phyloP scores from a whole-genome alignment of 2,797 vertebrate species.

The Rallus crepitans region DNA sequence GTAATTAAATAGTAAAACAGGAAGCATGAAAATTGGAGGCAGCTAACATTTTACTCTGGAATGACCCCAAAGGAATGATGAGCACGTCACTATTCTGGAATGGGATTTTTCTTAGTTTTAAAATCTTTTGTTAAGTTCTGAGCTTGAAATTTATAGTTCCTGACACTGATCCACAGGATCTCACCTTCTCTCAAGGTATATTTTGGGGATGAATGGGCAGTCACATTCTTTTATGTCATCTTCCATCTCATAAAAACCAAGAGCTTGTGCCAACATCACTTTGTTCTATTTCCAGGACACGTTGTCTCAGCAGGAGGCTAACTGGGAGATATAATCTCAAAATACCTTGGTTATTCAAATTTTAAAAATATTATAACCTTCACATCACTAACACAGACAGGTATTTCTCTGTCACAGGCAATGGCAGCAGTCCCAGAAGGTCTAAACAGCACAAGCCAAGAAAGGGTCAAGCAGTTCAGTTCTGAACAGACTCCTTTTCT shows the following conservation, averaged over 20 bases:
- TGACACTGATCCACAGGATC: not conserved
- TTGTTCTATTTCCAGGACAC: not conserved
- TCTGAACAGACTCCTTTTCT: not conserved
- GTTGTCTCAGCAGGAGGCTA: conserved; percentile 11
- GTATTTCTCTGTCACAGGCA: conserved; percentile 3
- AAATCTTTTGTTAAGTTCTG: not conserved
- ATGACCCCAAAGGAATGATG: not conserved
- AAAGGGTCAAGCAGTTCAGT: not conserved
- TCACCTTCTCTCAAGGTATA: not conserved
- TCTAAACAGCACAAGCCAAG: not conserved
- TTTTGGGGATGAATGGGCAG: conserved; percentile 2
- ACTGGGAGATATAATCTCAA: not conserved
- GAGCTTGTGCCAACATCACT: not conserved
- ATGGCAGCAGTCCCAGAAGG: not conserved
- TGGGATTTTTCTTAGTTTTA: not conserved
- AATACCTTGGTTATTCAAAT: not conserved
- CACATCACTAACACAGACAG: not conserved
- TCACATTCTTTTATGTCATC: not conserved
- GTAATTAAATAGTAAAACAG: not conserved
- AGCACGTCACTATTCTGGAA: not conserved
- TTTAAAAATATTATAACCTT: not conserved
- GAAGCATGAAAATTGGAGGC: not conserved
- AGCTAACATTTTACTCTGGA: not conserved
- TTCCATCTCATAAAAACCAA: not conserved
- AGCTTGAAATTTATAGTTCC: not conserved